Evolutionary conservation across 2,113 vertebrate genomes (phyloP).

Genomic region (Catharus minimus): DNA sequence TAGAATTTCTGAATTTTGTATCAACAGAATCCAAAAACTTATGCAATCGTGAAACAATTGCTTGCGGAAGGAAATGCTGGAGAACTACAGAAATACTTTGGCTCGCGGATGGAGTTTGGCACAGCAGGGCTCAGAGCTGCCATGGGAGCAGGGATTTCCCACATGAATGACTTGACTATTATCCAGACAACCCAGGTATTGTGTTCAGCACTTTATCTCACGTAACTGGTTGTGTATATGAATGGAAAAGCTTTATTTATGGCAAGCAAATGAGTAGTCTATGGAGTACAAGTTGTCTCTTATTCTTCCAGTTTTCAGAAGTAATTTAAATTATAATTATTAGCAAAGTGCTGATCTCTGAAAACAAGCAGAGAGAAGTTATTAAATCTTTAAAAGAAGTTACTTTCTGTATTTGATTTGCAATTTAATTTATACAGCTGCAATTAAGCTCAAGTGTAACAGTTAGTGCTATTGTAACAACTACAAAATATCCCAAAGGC

Average conservation of each 20-base stretch:
- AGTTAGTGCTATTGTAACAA: not conserved
- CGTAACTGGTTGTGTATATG: not conserved
- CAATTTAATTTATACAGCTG: not conserved
- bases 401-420: not conserved
- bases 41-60: conserved; percentile 77
- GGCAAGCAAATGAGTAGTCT: not conserved
- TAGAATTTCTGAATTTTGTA: not conserved
- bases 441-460: not conserved
- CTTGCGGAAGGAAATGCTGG: conserved; percentile 73
- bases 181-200: conserved; percentile 93
- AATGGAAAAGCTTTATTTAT: not conserved
- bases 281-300: not conserved
- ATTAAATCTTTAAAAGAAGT: not conserved
- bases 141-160: conserved; percentile 91
- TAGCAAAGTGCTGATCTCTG: not conserved
- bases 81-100: conserved; percentile 85
- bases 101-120: conserved; percentile 93
- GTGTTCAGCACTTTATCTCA: not conserved
- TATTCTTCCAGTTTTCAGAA: not conserved
- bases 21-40: conserved; percentile 88
- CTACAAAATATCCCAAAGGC: not conserved
- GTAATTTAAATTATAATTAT: not conserved
- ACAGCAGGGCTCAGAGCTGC: conserved; percentile 92
- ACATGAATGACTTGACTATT: conserved; percentile 95
- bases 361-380: not conserved